These are phyloP conservation scores for Malurus elegans DNA, from an alignment of 2,113 vertebrate species.

Conservation along the genomic window DNA sequence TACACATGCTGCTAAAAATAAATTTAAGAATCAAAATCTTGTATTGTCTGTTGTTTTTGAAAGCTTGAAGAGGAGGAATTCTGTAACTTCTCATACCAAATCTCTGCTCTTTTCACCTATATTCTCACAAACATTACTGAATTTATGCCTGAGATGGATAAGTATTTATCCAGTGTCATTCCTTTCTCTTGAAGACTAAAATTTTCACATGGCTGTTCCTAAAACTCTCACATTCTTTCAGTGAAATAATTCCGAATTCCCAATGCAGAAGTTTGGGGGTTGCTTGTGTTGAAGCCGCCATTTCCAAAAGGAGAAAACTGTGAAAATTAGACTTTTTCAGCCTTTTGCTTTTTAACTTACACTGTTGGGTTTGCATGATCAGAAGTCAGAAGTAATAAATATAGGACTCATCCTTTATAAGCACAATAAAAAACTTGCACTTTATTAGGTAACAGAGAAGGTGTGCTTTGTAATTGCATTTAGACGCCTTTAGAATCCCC, in stretches of 20 bases:
- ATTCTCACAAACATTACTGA: neutral
- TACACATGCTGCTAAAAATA: constrained; percentile 81
- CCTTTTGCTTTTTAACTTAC: neutral
- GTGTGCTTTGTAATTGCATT: neutral
- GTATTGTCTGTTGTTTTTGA: constrained; percentile 87
- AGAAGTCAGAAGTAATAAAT: neutral
- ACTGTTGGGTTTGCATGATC: neutral
- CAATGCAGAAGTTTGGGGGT: neutral
- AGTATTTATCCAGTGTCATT: neutral
- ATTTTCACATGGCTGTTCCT: neutral
- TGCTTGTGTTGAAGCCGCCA: neutral
- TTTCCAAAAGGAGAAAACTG: neutral
- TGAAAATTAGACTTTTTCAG: neutral
- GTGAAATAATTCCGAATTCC: neutral
- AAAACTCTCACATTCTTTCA: neutral
- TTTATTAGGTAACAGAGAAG: neutral
- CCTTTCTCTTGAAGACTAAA: neutral
- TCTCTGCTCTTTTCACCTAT: neutral
- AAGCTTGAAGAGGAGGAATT: constrained; percentile 21
- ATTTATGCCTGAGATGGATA: neutral
- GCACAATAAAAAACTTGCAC: neutral
- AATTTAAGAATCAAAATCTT: constrained; percentile 83
- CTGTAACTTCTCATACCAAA: constrained; percentile 5
- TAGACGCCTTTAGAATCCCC: neutral
- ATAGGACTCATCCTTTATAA: neutral